These are phyloP conservation scores for honey bee (Apis mellifera) DNA, from an alignment of 1,140 invertebrate species.

Conservation along the genomic window Amel_HAv3.1 CM009939.2:9171501-9172000, in stretches of 20 bases:
- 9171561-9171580: constrained; percentile 46
- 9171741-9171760: no score
- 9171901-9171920: not conserved
- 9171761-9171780: no score
- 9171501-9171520: constrained; percentile 53
- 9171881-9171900: not conserved
- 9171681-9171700: not conserved
- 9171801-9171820: no score
- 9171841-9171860: not conserved
- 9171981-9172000: constrained; percentile 5
- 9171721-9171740: not conserved
- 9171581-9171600: constrained; percentile 48
- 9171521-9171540: constrained; percentile 41
- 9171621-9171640: constrained; percentile 48
- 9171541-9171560: constrained; percentile 30
- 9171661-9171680: constrained; percentile 7
- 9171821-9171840: no score
- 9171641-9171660: constrained; percentile 25
- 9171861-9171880: not conserved
- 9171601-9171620: constrained; percentile 54
- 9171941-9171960: not conserved
- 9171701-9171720: not conserved
- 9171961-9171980: constrained; percentile 31
- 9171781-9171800: no score
- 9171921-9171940: no score